Conservation (phyloP, 1,140 invertebrate species). For the Cydia amplana region DNA sequence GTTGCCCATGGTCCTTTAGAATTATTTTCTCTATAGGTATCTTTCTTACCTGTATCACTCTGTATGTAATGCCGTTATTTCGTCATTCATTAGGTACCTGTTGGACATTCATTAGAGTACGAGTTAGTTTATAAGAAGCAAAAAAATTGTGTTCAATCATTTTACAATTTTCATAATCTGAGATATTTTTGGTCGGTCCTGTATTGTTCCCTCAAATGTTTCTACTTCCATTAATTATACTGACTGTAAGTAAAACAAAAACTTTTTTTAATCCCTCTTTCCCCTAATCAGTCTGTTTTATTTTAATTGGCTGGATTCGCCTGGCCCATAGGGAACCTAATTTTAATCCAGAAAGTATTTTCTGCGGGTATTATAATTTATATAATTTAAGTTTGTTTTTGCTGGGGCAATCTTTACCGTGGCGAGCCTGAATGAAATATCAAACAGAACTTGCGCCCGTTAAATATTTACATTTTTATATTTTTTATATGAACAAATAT, state of each 20-base stretch:
- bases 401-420: constrained; percentile 4
- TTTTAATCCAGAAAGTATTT: constrained; percentile 19
- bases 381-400: constrained; percentile 30
- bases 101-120: too few relatives aligned
- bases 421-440: constrained; percentile 23
- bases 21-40: too few relatives aligned
- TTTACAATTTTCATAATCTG: too few relatives aligned
- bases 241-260: constrained; percentile 11
- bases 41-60: too few relatives aligned
- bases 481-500: not conserved
- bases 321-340: not conserved
- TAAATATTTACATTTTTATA: constrained; percentile 22
- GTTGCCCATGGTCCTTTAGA: too few relatives aligned
- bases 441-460: constrained; percentile 15
- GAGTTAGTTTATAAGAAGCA: too few relatives aligned
- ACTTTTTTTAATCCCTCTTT: constrained; percentile 6
- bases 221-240: constrained; percentile 14
- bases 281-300: not conserved
- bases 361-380: constrained; percentile 23
- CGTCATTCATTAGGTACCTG: too few relatives aligned
- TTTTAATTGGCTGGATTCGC: constrained; percentile 21
- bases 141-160: too few relatives aligned
- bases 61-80: too few relatives aligned
- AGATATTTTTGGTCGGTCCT: not conserved
- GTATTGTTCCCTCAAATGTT: not conserved